A percentile compares a stretch with the other conserved stretches of the same genome.
phyloP scores from a whole-genome alignment of 2,113 vertebrate genomes.

The Isurus oxyrinchus region DNA sequence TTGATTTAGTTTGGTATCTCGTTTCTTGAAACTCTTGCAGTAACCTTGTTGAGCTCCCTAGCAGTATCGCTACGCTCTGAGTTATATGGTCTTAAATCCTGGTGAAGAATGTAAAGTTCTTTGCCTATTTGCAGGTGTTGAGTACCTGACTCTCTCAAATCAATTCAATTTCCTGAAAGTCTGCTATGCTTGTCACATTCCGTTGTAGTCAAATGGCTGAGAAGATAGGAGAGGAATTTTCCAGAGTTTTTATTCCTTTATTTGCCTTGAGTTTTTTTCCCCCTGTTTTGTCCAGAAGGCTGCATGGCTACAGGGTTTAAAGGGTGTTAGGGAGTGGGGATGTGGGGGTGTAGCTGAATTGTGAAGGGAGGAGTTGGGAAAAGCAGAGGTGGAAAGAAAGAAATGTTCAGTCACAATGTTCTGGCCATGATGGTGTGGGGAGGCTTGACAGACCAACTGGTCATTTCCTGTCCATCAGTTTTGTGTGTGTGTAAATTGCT shows the following conservation, averaged over 20 bases:
- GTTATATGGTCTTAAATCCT: background rate
- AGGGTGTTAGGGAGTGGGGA: background rate
- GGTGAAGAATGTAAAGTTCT: background rate
- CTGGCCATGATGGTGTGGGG: background rate
- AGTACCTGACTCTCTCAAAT: background rate
- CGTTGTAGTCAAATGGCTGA: background rate
- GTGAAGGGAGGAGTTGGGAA: background rate
- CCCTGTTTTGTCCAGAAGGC: background rate
- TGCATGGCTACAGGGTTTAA: background rate
- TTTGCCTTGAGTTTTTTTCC: background rate
- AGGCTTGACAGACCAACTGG: background rate
- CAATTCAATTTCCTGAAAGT: background rate
- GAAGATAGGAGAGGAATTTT: background rate
- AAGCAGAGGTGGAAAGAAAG: background rate
- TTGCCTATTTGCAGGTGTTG: background rate
- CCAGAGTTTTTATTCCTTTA: background rate
- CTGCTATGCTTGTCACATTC: background rate
- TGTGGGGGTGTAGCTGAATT: background rate
- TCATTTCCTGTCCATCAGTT: background rate
- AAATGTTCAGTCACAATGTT: background rate
- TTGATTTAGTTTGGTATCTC: background rate
- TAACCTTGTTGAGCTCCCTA: background rate
- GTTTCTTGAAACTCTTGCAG: background rate
- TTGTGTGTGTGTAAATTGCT: background rate
- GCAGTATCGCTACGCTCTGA: background rate